Conservation (phyloP, 2,113 vertebrate species). For the Maccullochella peelii region DNA sequence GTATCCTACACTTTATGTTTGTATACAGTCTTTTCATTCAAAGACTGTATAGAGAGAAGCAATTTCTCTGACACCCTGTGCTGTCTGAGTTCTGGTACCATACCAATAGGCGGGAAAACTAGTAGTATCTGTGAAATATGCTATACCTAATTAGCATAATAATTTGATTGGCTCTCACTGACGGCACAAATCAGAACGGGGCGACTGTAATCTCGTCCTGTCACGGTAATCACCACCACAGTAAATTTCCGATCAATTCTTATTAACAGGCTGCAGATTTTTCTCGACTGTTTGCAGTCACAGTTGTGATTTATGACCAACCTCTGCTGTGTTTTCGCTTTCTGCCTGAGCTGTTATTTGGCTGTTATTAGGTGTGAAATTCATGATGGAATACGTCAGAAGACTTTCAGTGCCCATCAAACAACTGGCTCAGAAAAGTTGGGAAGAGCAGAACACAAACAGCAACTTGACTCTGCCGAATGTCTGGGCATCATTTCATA, state of each 20-base stretch:
- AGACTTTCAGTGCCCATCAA: slow-evolving; percentile 3
- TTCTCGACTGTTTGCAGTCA: slow-evolving; percentile 18
- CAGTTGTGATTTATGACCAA: slow-evolving; percentile 38
- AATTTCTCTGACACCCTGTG: neutral
- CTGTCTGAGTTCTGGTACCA: slow-evolving; percentile 3
- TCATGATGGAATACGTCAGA: slow-evolving; percentile 30
- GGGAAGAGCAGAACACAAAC: neutral
- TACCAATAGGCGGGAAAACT: neutral
- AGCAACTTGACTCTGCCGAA: neutral
- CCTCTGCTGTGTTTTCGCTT: slow-evolving; percentile 12
- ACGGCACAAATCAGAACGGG: slow-evolving; percentile 20
- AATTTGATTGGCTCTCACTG: slow-evolving; percentile 1
- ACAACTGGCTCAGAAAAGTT: neutral
- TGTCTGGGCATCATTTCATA: neutral
- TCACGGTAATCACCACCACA: slow-evolving; percentile 30
- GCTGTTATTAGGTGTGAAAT: slow-evolving; percentile 37
- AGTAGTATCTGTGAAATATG: slow-evolving; percentile 30
- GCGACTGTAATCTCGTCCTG: slow-evolving; percentile 24
- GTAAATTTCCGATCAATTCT: slow-evolving; percentile 43
- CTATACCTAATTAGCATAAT: slow-evolving; percentile 38
- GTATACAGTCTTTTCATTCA: neutral
- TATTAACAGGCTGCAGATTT: slow-evolving; percentile 33
- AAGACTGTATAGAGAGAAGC: neutral
- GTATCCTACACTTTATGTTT: neutral
- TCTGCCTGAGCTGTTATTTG: slow-evolving; percentile 21